Evolutionary conservation across 2,797 vertebrate species (phyloP), one percentile per base, ranked within the genome.

Genomic region (Microctenopoma lineatum): DNA sequence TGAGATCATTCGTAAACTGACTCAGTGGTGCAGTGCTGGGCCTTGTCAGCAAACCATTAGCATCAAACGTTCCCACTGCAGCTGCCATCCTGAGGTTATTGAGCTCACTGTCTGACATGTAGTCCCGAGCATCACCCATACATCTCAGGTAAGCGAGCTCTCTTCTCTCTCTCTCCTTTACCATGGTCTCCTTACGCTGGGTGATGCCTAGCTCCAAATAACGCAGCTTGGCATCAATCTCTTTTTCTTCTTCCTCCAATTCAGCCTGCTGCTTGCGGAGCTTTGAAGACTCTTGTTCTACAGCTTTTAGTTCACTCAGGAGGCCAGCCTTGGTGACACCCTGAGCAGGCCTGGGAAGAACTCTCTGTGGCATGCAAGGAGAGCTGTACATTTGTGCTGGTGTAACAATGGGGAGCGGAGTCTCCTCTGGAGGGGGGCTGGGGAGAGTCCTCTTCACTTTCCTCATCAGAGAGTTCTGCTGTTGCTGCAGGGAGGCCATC

Each of bases 381-480:
- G 92, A 91, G 80, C 93, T 94, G 84, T 97, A 98, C 91, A 98
- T 95, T 91, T 98, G 98, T 57, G 95, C 94, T 67, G 96, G 96
- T 88, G 95, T 96, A 55, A 96, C 94, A 86, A 94, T 95, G 48
- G 97, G 96, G 45, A 96, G 90, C 0, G 97, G 95, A 66, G 88
- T 89, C 91, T 99, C 97, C 83, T 98, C 97, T 53, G 98, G 97
- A n/a, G 98, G 98, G 2, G 98, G 97, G 88, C 97, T 99, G 75
- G 98, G 98, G 53, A 99, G 95, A 4, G 98, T 99, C 88, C 98
- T 96, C 92, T 99, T 99, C 89, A 99, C 95, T 94, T 99, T 99
- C 89, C 96, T 96, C 85, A 95, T 96, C 92, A 98, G 94, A 1
- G 95, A 93, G 87, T 96, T 97, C 90, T 95, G 94, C 73, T 94